These are phyloP conservation scores for Campoletis raptor DNA, from an alignment of 2,888 invertebrate species.

Conservation along the genomic window DNA sequence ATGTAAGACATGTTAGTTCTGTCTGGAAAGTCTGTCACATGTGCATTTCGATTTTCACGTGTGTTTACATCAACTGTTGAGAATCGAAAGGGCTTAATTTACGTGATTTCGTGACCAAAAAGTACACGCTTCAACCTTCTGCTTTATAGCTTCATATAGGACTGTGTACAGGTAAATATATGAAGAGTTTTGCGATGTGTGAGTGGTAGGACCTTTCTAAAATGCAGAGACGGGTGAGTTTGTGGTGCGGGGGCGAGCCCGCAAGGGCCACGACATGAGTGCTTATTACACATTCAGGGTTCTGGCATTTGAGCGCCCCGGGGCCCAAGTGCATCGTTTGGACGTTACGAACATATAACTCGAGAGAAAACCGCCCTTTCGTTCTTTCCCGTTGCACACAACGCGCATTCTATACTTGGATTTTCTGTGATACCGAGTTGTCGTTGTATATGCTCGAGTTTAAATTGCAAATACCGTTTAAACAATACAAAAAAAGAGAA, in stretches of 20 bases:
- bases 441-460: neutral
- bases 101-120: neutral
- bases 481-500: neutral
- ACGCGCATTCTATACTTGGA: neutral
- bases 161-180: conserved; percentile 58
- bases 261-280: conserved; percentile 73
- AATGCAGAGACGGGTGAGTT: conserved; percentile 73
- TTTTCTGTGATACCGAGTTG: conserved; percentile 1
- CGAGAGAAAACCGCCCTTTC: conserved; percentile 30
- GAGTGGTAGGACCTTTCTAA: conserved; percentile 77
- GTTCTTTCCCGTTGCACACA: conserved; percentile 3
- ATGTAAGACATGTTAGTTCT: neutral
- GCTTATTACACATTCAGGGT: conserved; percentile 82
- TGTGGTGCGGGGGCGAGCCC: conserved; percentile 15
- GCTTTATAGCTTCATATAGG: neutral
- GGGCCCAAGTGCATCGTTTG: conserved; percentile 65
- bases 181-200: conserved; percentile 38
- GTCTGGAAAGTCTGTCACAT: conserved; percentile 3
- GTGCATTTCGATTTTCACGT: neutral
- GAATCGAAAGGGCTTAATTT: conserved; percentile 4
- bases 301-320: conserved; percentile 74
- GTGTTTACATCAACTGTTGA: neutral
- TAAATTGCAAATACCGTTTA: neutral
- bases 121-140: neutral
- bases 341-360: conserved; percentile 17